Evolutionary conservation across 2,113 vertebrate genomes (phyloP), one percentile per base, ranked within the genome.

Genomic region (Odobenus rosmarus): DNA sequence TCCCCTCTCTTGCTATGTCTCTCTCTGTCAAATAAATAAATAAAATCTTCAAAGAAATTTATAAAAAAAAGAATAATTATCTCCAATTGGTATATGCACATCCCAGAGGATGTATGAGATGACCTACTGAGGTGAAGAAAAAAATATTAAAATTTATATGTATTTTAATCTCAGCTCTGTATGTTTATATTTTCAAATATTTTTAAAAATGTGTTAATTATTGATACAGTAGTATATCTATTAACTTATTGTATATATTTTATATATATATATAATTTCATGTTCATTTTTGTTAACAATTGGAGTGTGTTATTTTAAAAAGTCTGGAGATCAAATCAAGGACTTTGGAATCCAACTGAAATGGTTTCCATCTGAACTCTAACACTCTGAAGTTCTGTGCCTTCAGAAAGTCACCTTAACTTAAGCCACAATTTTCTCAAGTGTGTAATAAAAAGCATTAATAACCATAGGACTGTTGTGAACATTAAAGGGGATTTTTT

Each of bases 401-500:
- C 61, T 89, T 86, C 81, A 85, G 9, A 93, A 92, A 89, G 49
- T 71, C 67, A 77, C 8, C 36, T 88, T 80, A 85, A 88, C 36
- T 90, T 84, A 81, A 92, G n/a, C 8, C 39, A 87, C 6, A 88
- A 53, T 53, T 87, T 82, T 62, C 67, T 79, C 14, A 88, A 85
- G 13, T 76, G 36, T 84, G 15, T 64, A 83, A 88, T 76, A 61
- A 42, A 95, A 93, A 74, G 36, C 19, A 12, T 82, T 51, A 89
- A 61, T 49, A 15, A 39, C 0, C 3, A 67, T 5, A 49, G 15
- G n/a, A 72, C 2, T 72, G 55, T 14, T 53, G 14, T 59, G 10
- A 92, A 69, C 18, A 79, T 74, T 95, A 94, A 82, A 95, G 42
- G 31, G 15, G 2, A 33, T 3, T 51, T 90, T 93, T 91, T 91